Evolutionary conservation across 2,113 vertebrate species (phyloP), one percentile per base, ranked within the genome.

Genomic region (Callipepla squamata): DNA sequence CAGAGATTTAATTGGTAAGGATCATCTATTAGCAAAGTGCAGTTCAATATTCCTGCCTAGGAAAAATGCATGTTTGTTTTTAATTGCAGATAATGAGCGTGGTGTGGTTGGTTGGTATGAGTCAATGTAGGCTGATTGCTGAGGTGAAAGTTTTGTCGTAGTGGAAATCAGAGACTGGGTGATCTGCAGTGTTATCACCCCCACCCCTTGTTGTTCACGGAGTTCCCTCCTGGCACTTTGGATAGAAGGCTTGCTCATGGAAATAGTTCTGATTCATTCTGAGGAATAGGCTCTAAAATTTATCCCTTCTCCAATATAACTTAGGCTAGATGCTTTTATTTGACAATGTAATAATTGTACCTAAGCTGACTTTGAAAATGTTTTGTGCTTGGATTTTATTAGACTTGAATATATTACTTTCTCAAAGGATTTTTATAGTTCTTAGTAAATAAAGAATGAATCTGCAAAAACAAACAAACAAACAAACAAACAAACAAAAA

Each of bases 371-470:
- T 85, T 80, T 87, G 80, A 77, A 92, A 95, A 82, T 85, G 82
- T 77, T 96, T 95, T 89, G 30, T 59, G n/a, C 25, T 92, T 86
- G 65, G 26, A 74, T 84, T 93, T 92, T 73, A 91, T 85, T 94
- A 75, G 13, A 61, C 40, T 82, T 53, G 55, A 82, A 85, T 82
- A 47, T 59, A 51, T 82, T 91, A 58, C 23, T 91, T 80, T 40
- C 85, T 82, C 32, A 87, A 67, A 85, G 77, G 19, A 80, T n/a
- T 82, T 94, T 94, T 85, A 30, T 70, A 42, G 23, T 74, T 85
- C 36, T 76, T 80, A 21, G 22, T 80, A 82, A 85, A 80, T 77
- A 73, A 85, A 66, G 53, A 45, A 76, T 87, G 40, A 86, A 62
- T 42, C 22, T 77, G 63, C 44, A 45, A 81, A 25, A 74, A 73